A percentile compares a stretch with the other conserved stretches of the same genome.
These are phyloP conservation scores for Galerucella calmariensis DNA, from an alignment of 2,888 invertebrate species.

Conservation along the genomic window DNA sequence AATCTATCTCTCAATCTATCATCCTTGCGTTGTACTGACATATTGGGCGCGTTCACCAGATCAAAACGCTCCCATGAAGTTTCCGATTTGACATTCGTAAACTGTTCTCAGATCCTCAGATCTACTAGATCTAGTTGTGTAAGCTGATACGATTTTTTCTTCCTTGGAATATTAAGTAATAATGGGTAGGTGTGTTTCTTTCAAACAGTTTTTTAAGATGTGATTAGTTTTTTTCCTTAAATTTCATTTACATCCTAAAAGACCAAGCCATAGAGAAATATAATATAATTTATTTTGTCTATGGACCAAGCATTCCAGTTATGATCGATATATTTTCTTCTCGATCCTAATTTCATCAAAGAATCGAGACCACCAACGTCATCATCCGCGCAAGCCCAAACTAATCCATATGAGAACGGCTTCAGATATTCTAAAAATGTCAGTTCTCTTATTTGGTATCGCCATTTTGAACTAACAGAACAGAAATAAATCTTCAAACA, in stretches of 20 bases:
- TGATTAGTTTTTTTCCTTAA: no score
- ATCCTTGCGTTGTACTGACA: background rate
- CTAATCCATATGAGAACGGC: slow-evolving; percentile 26
- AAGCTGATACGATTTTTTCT: no score
- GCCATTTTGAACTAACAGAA: slow-evolving; percentile 59
- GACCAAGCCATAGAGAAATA: no score
- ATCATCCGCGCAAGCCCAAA: slow-evolving; percentile 28
- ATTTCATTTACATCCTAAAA: no score
- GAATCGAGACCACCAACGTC: background rate
- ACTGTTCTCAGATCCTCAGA: no score
- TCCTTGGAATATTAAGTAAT: no score
- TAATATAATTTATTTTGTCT: no score
- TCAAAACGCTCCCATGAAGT: background rate
- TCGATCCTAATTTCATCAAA: background rate
- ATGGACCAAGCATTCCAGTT: background rate
- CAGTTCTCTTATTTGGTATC: slow-evolving; percentile 56
- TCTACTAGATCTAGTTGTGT: no score
- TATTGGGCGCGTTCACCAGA: background rate
- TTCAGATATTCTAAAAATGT: slow-evolving; percentile 53
- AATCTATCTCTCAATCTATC: no score
- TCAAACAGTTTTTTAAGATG: no score
- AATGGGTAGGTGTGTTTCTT: no score
- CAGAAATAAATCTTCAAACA: slow-evolving; percentile 39
- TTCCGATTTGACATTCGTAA: background rate
- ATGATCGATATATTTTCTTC: background rate